phyloP scores from a whole-genome alignment of 2,888 invertebrate genomes.

The Melipona bicolor region DNA sequence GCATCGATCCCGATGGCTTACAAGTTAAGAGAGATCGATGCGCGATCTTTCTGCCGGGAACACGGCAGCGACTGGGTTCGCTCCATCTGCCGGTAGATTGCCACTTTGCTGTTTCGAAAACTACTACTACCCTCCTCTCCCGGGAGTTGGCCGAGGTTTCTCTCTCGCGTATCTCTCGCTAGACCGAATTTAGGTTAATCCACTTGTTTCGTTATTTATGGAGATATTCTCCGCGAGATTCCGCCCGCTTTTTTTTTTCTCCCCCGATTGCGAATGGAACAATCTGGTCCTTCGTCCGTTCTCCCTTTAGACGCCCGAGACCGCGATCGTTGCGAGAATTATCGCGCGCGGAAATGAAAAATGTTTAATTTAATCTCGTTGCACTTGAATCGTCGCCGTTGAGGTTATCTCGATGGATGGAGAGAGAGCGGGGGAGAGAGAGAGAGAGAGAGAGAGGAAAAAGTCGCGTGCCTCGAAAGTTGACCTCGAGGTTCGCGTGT shows the following conservation, averaged over 20 bases:
- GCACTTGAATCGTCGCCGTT: constrained; percentile 25
- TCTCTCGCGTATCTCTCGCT: constrained; percentile 7
- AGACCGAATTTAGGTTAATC: constrained; percentile 33
- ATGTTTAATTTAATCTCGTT: constrained; percentile 40
- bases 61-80: constrained; percentile 46
- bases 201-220: constrained; percentile 25
- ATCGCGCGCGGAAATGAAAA: background rate
- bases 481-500: constrained; percentile 27
- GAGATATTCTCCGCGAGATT: background rate
- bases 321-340: background rate
- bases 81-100: constrained; percentile 37
- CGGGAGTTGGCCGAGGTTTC: background rate
- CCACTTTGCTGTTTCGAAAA: constrained; percentile 37
- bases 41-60: constrained; percentile 33
- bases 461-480: constrained; percentile 28
- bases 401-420: constrained; percentile 36
- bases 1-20: constrained; percentile 12
- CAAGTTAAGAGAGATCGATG: constrained; percentile 39
- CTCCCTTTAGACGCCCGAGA: no score
- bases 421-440: background rate
- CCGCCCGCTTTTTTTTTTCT: background rate
- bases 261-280: background rate
- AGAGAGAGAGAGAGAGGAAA: no score
- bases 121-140: constrained; percentile 17
- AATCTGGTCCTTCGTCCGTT: no score